phyloP scores from a whole-genome alignment of 64 coral and sea anemone species.

The Dendronephthya gigantea region DNA sequence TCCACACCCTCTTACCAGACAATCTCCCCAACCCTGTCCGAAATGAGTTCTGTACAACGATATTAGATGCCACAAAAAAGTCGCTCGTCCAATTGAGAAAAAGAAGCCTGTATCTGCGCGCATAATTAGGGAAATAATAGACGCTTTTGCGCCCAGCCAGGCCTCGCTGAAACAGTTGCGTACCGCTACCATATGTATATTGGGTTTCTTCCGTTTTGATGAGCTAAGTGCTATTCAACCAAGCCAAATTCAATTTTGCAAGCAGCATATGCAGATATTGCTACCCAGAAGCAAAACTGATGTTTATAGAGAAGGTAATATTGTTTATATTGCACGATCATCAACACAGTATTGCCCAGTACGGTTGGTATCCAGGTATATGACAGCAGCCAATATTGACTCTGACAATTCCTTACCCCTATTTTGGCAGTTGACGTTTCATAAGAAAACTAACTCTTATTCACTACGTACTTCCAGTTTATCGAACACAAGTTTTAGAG shows the following conservation, averaged over 20 bases:
- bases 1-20: neutral
- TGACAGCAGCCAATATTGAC: neutral
- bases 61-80: neutral
- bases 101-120: conserved; percentile 19
- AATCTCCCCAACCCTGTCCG: neutral
- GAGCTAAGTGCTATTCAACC: conserved; percentile 18
- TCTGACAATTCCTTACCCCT: neutral
- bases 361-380: neutral
- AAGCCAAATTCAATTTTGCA: conserved; percentile 1
- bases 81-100: neutral
- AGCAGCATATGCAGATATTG: conserved; percentile 27
- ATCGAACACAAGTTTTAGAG: neutral
- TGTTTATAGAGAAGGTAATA: conserved; percentile 33
- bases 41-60: neutral
- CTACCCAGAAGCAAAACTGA: conserved; percentile 27
- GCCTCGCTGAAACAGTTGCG: conserved; percentile 17
- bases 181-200: conserved; percentile 26
- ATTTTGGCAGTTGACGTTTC: neutral
- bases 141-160: neutral
- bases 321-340: conserved; percentile 13
- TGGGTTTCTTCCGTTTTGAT: conserved; percentile 23
- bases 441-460: neutral
- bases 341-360: conserved; percentile 15
- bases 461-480: neutral
- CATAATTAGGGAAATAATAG: conserved; percentile 16